Conservation (phyloP, 2,113 vertebrate species). For the Plecotus auritus region DNA sequence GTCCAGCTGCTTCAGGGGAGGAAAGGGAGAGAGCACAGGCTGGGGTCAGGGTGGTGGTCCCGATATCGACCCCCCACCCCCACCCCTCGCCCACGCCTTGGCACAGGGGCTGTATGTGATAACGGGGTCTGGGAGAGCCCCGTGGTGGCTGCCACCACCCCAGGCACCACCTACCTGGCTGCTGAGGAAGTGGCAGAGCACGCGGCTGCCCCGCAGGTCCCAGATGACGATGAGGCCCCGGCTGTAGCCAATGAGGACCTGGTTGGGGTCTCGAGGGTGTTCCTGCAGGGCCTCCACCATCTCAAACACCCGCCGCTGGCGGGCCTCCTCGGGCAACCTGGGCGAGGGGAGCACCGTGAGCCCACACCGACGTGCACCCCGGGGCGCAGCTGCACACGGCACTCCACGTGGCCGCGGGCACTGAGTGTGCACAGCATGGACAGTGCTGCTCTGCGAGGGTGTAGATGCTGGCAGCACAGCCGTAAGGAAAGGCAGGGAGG, state of each 20-base stretch:
- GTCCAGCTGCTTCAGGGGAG: conserved; percentile 89
- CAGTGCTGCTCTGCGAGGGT: background rate
- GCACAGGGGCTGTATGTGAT: fast-evolving
- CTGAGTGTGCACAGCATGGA: fast-evolving
- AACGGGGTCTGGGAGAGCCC: fast-evolving
- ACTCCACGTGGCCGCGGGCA: fast-evolving
- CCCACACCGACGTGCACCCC: fast-evolving
- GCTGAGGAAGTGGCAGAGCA: conserved; percentile 87
- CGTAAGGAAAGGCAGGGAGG: background rate
- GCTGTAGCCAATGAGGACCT: conserved; percentile 93
- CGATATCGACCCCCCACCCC: no score
- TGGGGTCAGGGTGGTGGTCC: fast-evolving
- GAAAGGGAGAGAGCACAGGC: background rate
- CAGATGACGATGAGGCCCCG: conserved; percentile 93
- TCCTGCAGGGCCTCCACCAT: conserved; percentile 93
- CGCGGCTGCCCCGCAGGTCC: conserved; percentile 85
- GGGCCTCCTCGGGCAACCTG: conserved; percentile 91
- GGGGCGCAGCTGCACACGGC: fast-evolving
- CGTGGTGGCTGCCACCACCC: fast-evolving
- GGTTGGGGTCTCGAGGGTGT: conserved; percentile 87
- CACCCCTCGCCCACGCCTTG: fast-evolving
- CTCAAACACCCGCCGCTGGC: conserved; percentile 89
- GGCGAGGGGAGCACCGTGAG: background rate
- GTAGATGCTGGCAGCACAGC: fast-evolving
- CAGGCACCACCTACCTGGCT: conserved; percentile 85